Evolutionary conservation across 2,797 vertebrate genomes (phyloP), one percentile per base, ranked within the genome.

Genomic region (Labeo calbasu): DNA sequence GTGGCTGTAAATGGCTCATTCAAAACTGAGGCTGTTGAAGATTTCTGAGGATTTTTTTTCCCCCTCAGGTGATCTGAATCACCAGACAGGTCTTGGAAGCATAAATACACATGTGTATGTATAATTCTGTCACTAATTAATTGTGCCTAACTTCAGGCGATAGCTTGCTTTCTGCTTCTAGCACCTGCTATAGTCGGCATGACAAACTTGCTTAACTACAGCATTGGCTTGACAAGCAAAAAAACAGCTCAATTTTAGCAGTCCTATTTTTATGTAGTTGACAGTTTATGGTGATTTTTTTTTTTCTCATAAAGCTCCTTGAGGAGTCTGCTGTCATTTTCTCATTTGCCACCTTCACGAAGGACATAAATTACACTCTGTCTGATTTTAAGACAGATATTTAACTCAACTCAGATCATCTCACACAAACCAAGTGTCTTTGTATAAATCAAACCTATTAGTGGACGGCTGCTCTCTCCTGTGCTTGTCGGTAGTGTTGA

Each of bases 401-500:
- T 82, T 86, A 84, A 23, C 78, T 68, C 43, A 14, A 43, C 77
- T 84, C 66, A 80, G 36, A 82, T 84, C 75, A 80, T 46, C 78
- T 55, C 36, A 50, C 84, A n/a, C 70, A 85, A 85, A 71, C 70
- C 63, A 65, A 19, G 28, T 65, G 63, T 28, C 53, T 59, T 77
- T 75, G 82, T 76, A 88, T 85, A 76, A 87, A 88, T 88, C 55
- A 86, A 72, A 77, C 76, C 84, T 84, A 85, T 86, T 86, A 80
- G 82, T 59, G 73, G 70, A 80, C 13, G 71, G 75, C 77, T 69
- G 71, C 55, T 87, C 57, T 86, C 81, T 82, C 59, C 63, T 75
- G 76, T 66, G 76, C 61, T 72, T 82, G 70, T 79, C 76, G 76
- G 83, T 68, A 55, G 63, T 66, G 73, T 81, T 79, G 72, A 68